Percentiles rank a stretch among this genome's conserved stretches.
Conservation (phyloP, 2,888 invertebrate genomes). For the Watsonalla binaria region DNA sequence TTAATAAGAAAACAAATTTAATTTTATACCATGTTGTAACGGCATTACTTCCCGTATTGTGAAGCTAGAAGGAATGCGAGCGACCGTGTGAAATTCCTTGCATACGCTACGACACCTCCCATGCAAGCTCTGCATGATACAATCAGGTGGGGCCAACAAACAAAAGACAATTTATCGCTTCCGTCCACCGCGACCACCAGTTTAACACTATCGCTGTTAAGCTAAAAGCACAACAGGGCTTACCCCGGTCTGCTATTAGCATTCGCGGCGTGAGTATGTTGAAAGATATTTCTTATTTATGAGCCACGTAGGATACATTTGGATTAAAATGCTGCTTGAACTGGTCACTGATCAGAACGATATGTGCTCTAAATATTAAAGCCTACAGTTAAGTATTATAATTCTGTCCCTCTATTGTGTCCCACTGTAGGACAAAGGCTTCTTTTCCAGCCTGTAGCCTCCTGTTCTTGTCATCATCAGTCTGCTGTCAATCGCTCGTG, state of each 20-base stretch:
- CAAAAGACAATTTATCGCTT: constrained; percentile 25
- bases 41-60: neutral
- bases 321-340: too few species aligned
- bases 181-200: constrained; percentile 8
- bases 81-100: neutral
- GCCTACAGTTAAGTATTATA: too few species aligned
- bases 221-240: neutral
- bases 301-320: too few species aligned
- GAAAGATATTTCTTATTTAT: too few species aligned
- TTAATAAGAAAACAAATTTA: neutral
- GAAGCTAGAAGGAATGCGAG: neutral
- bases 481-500: too few species aligned
- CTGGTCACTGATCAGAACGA: too few species aligned
- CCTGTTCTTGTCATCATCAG: too few species aligned
- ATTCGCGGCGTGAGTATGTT: neutral
- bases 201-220: neutral
- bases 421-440: too few species aligned
- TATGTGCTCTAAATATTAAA: too few species aligned
- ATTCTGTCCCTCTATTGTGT: too few species aligned
- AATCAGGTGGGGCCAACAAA: constrained; percentile 20
- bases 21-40: neutral
- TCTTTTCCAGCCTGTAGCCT: too few species aligned
- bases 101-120: constrained; percentile 12
- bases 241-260: too few species aligned
- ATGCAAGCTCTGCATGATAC: constrained; percentile 16